Evolutionary conservation across 2,888 invertebrate genomes (phyloP), one percentile per base, ranked within the genome.

Genomic region (Cataglyphis albicans): DNA sequence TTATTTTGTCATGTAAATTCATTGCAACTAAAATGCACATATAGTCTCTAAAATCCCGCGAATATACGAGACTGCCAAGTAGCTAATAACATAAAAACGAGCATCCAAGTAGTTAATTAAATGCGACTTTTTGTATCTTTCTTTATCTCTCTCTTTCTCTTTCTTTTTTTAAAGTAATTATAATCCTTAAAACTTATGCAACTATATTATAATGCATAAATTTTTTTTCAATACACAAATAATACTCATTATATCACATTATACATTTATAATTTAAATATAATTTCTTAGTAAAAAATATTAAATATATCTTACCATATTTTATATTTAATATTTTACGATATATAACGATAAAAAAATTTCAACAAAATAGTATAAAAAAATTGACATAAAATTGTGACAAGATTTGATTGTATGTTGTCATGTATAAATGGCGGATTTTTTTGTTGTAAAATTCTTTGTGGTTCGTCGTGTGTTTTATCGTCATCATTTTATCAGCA

Each of bases 1-100:
- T 81, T 80, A 70, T 59, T 83, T 68, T 67, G 35, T 70, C 61
- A 84, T 86, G 81, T 76, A 84, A 87, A 85, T 85, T 80, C 83
- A 18, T 21, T 55, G 48, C 52, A 75, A 64, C 75, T 86, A 78
- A 65, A 70, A 84, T 63, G 63, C 73, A 21, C 59, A 65, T 70
- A 75, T 18, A 18, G 18, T 48, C 72, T 83, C 76, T 55, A 65
- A 80, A 82, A 32, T 29, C 15, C 21, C 57, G 7, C 44, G 18
- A 70, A 78, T 57, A 78, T 57, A 25, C 44, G 44, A 68, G 18
- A 32, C 25, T 32, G 41, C 32, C 7, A 32, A 78, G 59, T 76
- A n/a, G 35, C 15, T 57, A 41, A 32, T 15, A 32, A 18, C 32
- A 5, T 25, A n/a, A 4, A 4, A 59, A 52, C 18, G n/a, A 21